A percentile compares a stretch with the other conserved stretches of the same genome.
Evolutionary conservation across 1,140 invertebrate genomes (phyloP).

Genomic region (Sipha flava): DNA sequence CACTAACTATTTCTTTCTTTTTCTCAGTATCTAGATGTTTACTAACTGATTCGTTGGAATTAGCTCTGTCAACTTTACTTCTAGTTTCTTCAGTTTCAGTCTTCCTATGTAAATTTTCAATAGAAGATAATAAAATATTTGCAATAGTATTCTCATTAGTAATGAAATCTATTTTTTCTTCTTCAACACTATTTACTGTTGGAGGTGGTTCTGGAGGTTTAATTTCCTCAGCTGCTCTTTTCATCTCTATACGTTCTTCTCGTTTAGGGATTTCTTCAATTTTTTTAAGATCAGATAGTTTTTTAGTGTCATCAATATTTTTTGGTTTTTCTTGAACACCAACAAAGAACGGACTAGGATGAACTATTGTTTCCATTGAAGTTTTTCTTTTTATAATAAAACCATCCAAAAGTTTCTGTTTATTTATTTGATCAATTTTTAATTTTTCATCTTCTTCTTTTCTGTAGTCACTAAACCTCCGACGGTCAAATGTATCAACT

Average conservation of each 20-base stretch:
- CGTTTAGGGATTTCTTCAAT: constrained; percentile 11
- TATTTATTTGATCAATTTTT: constrained; percentile 13
- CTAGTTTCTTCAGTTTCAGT: constrained; percentile 20
- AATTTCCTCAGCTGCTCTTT: constrained; percentile 32
- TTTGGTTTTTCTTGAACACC: constrained; percentile 29
- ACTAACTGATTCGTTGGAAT: constrained; percentile 4
- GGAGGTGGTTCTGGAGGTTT: constrained; percentile 26
- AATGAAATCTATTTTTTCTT: constrained; percentile 18
- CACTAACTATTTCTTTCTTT: constrained; percentile 20
- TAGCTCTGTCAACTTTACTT: constrained; percentile 20
- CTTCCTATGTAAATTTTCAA: constrained; percentile 2
- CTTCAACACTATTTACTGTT: neutral
- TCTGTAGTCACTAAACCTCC: constrained; percentile 12
- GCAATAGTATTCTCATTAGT: constrained; percentile 6
- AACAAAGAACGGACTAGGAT: neutral
- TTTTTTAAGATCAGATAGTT: constrained; percentile 29
- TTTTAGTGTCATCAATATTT: constrained; percentile 8
- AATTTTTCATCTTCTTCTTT: constrained; percentile 29
- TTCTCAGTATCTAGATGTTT: neutral
- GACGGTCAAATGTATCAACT: neutral
- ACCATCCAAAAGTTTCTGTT: constrained; percentile 22
- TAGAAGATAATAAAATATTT: constrained; percentile 19
- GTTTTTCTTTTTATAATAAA: constrained; percentile 20
- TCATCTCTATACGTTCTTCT: constrained; percentile 33
- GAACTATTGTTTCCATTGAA: neutral